Conservation (phyloP, 2,113 vertebrate genomes). For the Pteruthius melanotis region DNA sequence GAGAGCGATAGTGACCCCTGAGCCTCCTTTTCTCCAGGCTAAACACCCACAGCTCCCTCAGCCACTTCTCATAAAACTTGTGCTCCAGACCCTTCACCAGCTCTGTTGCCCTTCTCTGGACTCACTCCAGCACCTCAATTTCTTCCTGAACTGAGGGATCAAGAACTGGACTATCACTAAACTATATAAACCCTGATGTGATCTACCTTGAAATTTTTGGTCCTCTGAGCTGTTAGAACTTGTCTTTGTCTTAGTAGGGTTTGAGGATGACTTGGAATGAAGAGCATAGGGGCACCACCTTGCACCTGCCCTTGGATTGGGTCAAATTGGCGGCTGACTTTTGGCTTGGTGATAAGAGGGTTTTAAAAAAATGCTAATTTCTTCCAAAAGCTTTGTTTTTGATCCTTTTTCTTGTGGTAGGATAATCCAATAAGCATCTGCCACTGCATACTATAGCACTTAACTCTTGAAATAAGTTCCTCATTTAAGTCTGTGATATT, state of each 20-base stretch:
- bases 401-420: neutral
- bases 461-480: neutral
- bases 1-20: neutral
- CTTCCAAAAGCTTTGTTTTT: neutral
- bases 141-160: neutral
- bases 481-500: neutral
- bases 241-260: neutral
- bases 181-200: neutral
- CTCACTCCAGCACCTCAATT: neutral
- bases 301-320: neutral
- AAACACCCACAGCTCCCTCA: neutral
- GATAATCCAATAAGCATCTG: neutral
- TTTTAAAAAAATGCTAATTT: neutral
- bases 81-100: neutral
- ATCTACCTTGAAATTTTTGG: neutral
- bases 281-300: neutral
- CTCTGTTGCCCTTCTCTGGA: neutral
- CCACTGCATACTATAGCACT: neutral
- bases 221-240: neutral
- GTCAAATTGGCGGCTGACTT: neutral
- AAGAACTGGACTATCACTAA: neutral
- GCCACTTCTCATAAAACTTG: too few relatives aligned
- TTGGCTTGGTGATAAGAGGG: neutral
- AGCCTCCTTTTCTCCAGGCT: neutral
- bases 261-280: neutral